phyloP scores from a whole-genome alignment of 2,797 vertebrate species.

The Heterohyrax brucei region DNA sequence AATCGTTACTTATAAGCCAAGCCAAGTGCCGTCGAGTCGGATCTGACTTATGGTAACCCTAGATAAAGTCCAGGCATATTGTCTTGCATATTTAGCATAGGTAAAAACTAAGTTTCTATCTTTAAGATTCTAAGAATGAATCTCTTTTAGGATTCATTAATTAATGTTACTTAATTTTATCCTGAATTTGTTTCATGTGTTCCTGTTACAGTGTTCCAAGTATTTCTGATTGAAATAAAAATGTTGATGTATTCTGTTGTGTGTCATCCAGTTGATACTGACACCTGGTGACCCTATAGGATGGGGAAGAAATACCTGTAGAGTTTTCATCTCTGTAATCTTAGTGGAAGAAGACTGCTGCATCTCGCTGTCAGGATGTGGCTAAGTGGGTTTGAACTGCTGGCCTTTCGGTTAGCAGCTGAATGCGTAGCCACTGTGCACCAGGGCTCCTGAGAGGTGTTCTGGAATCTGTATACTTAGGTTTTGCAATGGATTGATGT shows the following conservation, averaged over 20 bases:
- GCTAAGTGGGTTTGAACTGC: no score
- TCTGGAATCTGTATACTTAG: constrained; percentile 48
- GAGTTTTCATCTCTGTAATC: no score
- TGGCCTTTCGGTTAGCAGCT: no score
- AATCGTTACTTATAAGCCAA: neutral
- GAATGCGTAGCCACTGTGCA: no score
- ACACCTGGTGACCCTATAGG: no score
- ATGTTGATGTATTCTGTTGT: neutral
- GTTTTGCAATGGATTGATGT: constrained; percentile 52
- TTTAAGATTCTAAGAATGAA: neutral
- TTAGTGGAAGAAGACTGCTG: no score
- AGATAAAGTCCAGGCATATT: constrained; percentile 32
- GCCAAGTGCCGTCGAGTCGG: no score
- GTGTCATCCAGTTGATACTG: no score
- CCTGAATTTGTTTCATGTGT: constrained; percentile 5
- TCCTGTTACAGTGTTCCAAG: constrained; percentile 32
- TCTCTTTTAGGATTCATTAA: neutral
- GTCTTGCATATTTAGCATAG: neutral
- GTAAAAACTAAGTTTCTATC: constrained; percentile 31
- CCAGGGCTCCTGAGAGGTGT: neutral
- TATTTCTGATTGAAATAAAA: constrained; percentile 60
- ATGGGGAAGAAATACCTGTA: no score
- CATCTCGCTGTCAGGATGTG: no score
- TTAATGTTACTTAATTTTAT: constrained; percentile 52
- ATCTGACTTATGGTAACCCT: no score